Conservation (phyloP, 2,113 vertebrate genomes). For the Neolamprologus kungweensis region DNA sequence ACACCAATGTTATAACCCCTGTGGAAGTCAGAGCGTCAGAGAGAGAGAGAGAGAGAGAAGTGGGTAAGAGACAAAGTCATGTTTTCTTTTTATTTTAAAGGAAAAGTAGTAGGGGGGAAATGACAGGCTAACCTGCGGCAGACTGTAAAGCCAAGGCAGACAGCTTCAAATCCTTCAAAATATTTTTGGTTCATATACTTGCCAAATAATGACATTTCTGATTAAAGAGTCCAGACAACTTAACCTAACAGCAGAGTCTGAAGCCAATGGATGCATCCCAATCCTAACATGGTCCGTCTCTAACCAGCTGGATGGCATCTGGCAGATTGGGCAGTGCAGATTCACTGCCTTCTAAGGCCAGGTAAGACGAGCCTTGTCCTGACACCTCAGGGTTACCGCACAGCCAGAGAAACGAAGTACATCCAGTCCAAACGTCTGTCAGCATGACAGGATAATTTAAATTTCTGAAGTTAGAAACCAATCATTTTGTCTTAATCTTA, state of each 20-base stretch:
- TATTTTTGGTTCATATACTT: neutral
- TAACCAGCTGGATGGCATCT: neutral
- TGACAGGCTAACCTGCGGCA: neutral
- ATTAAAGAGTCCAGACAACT: neutral
- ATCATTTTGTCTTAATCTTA: neutral
- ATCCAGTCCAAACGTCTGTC: slow-evolving; percentile 8
- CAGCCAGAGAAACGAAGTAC: neutral
- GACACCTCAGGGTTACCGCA: neutral
- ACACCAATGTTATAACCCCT: slow-evolving; percentile 99
- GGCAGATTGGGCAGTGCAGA: neutral
- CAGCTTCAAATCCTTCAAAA: neutral
- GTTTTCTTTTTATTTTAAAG: neutral
- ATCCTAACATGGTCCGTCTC: slow-evolving; percentile 20
- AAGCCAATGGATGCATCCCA: neutral
- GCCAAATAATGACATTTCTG: neutral
- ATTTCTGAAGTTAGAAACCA: neutral
- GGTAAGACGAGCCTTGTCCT: neutral
- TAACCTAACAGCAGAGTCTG: neutral
- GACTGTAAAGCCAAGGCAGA: neutral
- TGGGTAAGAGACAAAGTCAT: neutral
- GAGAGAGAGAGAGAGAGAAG: neutral
- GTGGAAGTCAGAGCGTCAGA: neutral
- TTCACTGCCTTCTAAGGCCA: slow-evolving; percentile 39
- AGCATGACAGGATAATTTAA: slow-evolving; percentile 5
- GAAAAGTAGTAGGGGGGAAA: neutral